phyloP scores from a whole-genome alignment of 1,140 invertebrate genomes.

The Bombyx mori region DNA sequence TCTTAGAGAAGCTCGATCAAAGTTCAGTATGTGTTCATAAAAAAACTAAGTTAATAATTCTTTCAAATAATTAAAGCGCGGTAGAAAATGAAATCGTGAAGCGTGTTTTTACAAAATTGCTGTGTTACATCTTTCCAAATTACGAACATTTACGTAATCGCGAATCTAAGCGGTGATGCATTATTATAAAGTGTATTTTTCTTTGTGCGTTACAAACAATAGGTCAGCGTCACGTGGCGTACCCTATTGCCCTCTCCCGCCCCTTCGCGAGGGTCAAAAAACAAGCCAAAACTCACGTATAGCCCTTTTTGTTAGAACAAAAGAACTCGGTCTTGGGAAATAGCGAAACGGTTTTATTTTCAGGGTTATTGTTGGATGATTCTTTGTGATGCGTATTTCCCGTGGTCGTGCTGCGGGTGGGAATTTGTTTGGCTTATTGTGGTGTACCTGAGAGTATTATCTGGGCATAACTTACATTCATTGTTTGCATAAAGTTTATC shows the following conservation, averaged over 20 bases:
- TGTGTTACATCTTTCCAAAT: neutral
- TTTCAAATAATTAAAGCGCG: too few species aligned
- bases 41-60: too few species aligned
- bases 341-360: conserved; percentile 18
- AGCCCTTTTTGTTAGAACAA: conserved; percentile 34
- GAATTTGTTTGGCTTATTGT: neutral
- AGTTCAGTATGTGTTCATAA: too few species aligned
- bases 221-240: conserved; percentile 37
- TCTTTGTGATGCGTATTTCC: conserved; percentile 3
- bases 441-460: too few species aligned
- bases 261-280: conserved; percentile 54
- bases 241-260: conserved; percentile 30
- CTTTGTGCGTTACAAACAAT: conserved; percentile 13
- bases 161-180: conserved; percentile 9
- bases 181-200: conserved; percentile 13
- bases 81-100: neutral
- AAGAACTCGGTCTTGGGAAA: conserved; percentile 35
- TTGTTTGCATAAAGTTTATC: too few species aligned
- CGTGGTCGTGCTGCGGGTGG: conserved; percentile 3
- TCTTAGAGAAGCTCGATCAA: too few species aligned
- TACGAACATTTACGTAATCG: neutral
- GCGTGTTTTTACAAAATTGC: conserved; percentile 2
- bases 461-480: too few species aligned
- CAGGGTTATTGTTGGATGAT: conserved; percentile 21
- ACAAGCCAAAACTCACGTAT: conserved; percentile 48